Percentiles rank a stretch among this genome's conserved stretches.
phyloP scores from a whole-genome alignment of 35 echinoderm and acorn worm genomes.

The Eucidaris tribuloides region DNA sequence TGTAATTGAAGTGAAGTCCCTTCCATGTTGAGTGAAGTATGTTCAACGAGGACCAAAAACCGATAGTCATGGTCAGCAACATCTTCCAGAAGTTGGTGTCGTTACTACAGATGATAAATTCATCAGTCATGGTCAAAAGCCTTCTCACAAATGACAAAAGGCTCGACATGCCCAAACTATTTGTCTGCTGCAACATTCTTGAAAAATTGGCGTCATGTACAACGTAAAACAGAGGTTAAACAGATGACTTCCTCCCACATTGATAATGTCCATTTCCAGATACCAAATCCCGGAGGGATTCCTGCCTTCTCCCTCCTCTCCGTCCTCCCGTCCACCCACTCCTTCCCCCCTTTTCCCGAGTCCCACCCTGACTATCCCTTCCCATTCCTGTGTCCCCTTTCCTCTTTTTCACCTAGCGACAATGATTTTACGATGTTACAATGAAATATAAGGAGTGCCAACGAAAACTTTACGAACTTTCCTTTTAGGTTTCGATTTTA shows the following conservation, averaged over 20 bases:
- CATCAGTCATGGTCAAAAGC: neutral
- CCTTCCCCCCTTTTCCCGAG: too few relatives aligned
- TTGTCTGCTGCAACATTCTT: neutral
- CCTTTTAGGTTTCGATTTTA: too few relatives aligned
- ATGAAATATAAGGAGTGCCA: too few relatives aligned
- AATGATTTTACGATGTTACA: too few relatives aligned
- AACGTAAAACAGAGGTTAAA: neutral
- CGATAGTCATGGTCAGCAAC: too few relatives aligned
- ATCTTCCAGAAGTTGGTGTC: neutral
- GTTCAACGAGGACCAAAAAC: neutral
- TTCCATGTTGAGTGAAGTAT: conserved; percentile 10
- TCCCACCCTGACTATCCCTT: too few relatives aligned
- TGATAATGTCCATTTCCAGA: neutral
- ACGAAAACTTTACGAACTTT: too few relatives aligned
- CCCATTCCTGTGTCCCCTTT: too few relatives aligned
- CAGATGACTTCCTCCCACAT: neutral
- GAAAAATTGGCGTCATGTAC: neutral
- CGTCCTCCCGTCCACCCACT: too few relatives aligned
- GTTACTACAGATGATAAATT: conserved; percentile 24
- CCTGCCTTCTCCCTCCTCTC: too few relatives aligned
- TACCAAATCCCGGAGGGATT: neutral
- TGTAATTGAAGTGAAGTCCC: conserved; percentile 22
- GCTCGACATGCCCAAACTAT: neutral
- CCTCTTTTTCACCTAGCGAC: too few relatives aligned
- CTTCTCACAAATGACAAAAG: neutral